Percentiles rank a stretch among this genome's conserved stretches.
phyloP scores from a whole-genome alignment of 2,888 invertebrate species.

The Mongoloraphidia duomilia region DNA sequence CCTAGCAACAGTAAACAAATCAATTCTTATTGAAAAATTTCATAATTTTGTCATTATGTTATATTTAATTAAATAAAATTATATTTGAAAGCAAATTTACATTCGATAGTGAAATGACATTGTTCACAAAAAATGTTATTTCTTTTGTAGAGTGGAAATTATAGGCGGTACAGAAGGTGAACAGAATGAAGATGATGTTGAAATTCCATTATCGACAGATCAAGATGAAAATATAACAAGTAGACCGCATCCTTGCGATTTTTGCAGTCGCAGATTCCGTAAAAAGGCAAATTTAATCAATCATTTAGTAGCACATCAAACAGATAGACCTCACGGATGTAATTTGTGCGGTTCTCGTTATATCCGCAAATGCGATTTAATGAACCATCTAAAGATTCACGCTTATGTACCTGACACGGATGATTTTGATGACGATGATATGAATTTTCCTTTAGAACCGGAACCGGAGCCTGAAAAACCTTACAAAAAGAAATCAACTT shows the following conservation, averaged over 20 bases:
- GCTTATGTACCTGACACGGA: slow-evolving; percentile 56
- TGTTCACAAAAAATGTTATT: not conserved
- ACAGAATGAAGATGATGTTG: slow-evolving; percentile 48
- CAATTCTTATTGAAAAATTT: not conserved
- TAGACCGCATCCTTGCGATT: slow-evolving; percentile 74
- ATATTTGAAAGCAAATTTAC: no score
- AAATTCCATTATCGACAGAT: slow-evolving; percentile 67
- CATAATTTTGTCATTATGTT: no score
- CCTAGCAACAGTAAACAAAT: not conserved
- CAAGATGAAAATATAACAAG: slow-evolving; percentile 64
- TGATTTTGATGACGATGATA: slow-evolving; percentile 38
- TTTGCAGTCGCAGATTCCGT: slow-evolving; percentile 69
- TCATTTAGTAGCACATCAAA: slow-evolving; percentile 78
- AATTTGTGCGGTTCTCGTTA: slow-evolving; percentile 71
- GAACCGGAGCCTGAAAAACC: slow-evolving; percentile 17
- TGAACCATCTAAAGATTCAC: slow-evolving; percentile 71
- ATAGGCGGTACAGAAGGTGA: slow-evolving; percentile 41
- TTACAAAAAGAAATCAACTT: slow-evolving; percentile 23
- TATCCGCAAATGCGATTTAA: slow-evolving; percentile 62
- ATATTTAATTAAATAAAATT: no score
- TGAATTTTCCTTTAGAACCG: slow-evolving; percentile 15
- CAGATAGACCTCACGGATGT: slow-evolving; percentile 67
- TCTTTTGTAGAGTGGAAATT: slow-evolving; percentile 45
- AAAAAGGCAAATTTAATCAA: slow-evolving; percentile 74
- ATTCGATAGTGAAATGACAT: no score